Base-by-base conservation (phyloP, 2,797 vertebrate species). In the Rousettus madagascariensis region DNA sequence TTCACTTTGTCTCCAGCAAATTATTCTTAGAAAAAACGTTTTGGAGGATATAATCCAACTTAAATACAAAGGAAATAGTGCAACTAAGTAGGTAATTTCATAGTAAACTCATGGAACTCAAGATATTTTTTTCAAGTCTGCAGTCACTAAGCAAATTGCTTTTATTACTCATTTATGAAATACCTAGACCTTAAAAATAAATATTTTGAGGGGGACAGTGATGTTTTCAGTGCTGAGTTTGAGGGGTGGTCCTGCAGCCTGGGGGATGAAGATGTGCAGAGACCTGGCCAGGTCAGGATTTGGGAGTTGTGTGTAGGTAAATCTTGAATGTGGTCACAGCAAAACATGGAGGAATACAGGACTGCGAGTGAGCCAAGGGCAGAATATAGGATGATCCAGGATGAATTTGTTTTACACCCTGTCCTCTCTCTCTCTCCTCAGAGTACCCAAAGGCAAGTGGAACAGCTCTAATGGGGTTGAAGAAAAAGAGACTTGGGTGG, bases 401-500 rank as follows among this genome's bases (percentile, higher is more conserved):
- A 24, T 85, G 59, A n/a, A n/a, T 46, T 15, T 80, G 33, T 87
- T 88, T 96, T 43, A 93, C 22, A 83, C 24, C 30, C 63, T 93
- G 68, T 97, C 72, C 53, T 97, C 74, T 66, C 41, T 41, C 43
- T 98, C 22, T 95, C 87, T 68, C 95, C 94, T 79, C 97, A 98
- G 98, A 93, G 22, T 86, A 28, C 5, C 82, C 82, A 91, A 63
- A 61, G 33, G 90, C 66, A 97, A 74, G 30, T 97, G 96, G 97
- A 96, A 90, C 95, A 95, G 53, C 83, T 94, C 90, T 0, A 95
- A 71, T 2, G 96, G 93, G 0, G 30, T 89, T 0, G 98, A 98
- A 96, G 97, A 97, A 24, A 98, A 98, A 33, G 98, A 99, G 8
- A 96, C 33, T 0, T 99, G 98, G 98, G 97, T 93, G 1, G 98